A percentile compares a stretch with the other conserved stretches of the same genome.
phyloP scores from a whole-genome alignment of 1,140 invertebrate species.

The Vanessa tameamea region DNA sequence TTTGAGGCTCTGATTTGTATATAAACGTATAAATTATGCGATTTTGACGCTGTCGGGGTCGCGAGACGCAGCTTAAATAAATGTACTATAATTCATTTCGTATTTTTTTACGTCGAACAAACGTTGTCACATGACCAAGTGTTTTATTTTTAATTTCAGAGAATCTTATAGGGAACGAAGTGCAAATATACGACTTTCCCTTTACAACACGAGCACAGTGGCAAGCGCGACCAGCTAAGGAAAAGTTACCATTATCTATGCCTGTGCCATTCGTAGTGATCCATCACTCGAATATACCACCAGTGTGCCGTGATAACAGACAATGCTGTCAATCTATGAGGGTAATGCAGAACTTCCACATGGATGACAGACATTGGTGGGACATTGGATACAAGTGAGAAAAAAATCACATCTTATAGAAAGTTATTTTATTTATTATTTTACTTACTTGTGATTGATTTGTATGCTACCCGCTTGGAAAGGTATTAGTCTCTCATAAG shows the following conservation, averaged over 20 bases:
- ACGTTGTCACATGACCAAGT: too few relatives aligned
- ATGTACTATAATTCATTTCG: too few relatives aligned
- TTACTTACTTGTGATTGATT: too few relatives aligned
- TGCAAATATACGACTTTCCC: conserved; percentile 63
- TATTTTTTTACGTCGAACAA: too few relatives aligned
- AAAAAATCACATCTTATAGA: neutral
- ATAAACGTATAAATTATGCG: neutral
- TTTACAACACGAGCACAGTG: conserved; percentile 83
- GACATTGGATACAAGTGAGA: conserved; percentile 85
- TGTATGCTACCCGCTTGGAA: too few relatives aligned
- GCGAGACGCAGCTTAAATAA: too few relatives aligned
- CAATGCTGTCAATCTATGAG: conserved; percentile 81
- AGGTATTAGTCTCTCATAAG: too few relatives aligned
- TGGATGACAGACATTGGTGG: conserved; percentile 83
- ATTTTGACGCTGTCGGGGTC: too few relatives aligned
- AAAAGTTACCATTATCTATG: conserved; percentile 71
- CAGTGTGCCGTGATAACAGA: conserved; percentile 80
- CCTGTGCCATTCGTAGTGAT: conserved; percentile 89
- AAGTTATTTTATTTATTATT: conserved; percentile 3
- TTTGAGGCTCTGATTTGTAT: neutral
- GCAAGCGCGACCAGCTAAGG: conserved; percentile 82
- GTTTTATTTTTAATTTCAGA: conserved; percentile 19
- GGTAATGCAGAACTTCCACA: conserved; percentile 82
- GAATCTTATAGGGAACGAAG: conserved; percentile 51
- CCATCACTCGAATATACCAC: conserved; percentile 86